phyloP scores from a whole-genome alignment of 2,113 vertebrate species.

The Todiramphus saurophagus region DNA sequence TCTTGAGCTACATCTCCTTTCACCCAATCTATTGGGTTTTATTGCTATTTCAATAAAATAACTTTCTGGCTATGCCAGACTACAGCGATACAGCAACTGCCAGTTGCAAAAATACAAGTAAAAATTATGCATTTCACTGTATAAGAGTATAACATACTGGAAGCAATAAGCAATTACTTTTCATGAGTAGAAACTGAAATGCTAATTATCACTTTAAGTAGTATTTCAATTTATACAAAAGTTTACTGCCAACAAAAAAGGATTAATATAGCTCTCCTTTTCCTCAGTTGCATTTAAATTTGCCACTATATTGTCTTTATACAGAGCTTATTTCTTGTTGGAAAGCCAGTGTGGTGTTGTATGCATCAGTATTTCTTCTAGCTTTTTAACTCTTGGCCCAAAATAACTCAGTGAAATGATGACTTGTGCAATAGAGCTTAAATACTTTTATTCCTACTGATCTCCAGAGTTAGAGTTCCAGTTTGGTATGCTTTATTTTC shows the following conservation, averaged over 20 bases:
- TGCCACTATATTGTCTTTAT: background rate
- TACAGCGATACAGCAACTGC: background rate
- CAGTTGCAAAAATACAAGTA: background rate
- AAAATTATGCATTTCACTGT: background rate
- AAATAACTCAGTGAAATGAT: background rate
- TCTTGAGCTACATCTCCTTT: background rate
- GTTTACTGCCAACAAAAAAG: background rate
- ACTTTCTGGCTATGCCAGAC: background rate
- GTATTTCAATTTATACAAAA: background rate
- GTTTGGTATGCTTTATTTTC: background rate
- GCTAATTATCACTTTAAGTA: background rate
- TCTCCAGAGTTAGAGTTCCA: background rate
- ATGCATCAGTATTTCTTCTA: background rate
- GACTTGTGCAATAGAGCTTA: background rate
- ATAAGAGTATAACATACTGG: background rate
- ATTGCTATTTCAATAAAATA: background rate
- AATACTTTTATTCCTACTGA: background rate
- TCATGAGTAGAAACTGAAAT: background rate
- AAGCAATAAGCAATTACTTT: conserved; percentile 4
- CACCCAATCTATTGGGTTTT: background rate
- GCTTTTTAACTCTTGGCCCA: background rate
- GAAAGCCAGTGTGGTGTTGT: background rate
- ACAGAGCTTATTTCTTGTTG: background rate
- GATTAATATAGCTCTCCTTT: background rate
- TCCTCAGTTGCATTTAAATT: background rate